Conservation (phyloP, 1,140 invertebrate species). For the Zaprionus gabonicus region DNA sequence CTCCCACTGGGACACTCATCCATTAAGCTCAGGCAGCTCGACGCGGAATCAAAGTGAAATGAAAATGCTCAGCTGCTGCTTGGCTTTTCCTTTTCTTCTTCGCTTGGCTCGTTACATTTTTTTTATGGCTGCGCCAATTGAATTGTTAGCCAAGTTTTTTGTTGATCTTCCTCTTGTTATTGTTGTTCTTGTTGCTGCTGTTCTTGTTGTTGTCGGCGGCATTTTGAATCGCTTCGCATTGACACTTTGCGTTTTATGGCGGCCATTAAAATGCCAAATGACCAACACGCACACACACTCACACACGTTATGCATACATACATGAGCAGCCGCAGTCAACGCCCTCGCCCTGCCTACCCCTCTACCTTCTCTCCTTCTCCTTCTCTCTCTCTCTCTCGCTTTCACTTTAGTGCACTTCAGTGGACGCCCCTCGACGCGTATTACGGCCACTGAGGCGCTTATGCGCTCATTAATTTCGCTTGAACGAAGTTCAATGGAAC, state of each 20-base stretch:
- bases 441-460: slow-evolving; percentile 58
- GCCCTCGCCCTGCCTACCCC: neutral
- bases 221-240: slow-evolving; percentile 68
- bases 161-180: neutral
- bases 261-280: slow-evolving; percentile 64
- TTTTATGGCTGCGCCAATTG: slow-evolving; percentile 65
- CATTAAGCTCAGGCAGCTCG: slow-evolving; percentile 9
- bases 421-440: slow-evolving; percentile 64
- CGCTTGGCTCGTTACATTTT: slow-evolving; percentile 15
- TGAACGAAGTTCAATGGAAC: slow-evolving; percentile 74
- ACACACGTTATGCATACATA: neutral
- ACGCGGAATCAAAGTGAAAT: slow-evolving; percentile 27
- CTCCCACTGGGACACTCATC: neutral
- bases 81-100: slow-evolving; percentile 7
- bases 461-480: slow-evolving; percentile 78
- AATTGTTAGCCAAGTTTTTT: slow-evolving; percentile 62
- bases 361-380: neutral
- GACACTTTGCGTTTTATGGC: slow-evolving; percentile 75
- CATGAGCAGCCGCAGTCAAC: neutral
- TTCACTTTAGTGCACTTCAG: slow-evolving; percentile 73
- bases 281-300: slow-evolving; percentile 25
- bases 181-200: slow-evolving; percentile 2
- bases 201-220: slow-evolving; percentile 22
- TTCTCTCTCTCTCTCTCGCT: neutral
- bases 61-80: slow-evolving; percentile 22